A percentile compares a stretch with the other conserved stretches of the same genome.
These are phyloP conservation scores for Tetramorium parvispinum DNA, from an alignment of 1,140 invertebrate genomes.

Conservation along the genomic window DNA sequence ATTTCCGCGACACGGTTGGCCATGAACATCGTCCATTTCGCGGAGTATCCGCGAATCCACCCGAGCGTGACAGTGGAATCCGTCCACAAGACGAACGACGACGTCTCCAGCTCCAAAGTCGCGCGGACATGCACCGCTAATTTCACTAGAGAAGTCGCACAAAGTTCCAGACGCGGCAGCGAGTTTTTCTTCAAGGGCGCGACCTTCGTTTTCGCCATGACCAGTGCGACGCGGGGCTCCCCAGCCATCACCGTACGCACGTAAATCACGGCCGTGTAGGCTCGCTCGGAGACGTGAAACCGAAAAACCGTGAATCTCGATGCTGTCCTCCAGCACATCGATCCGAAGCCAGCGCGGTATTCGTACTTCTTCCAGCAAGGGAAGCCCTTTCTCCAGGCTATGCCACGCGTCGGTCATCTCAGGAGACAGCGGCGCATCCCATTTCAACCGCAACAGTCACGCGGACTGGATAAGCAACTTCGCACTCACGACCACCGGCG, in stretches of 20 bases:
- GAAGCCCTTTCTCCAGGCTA: neutral
- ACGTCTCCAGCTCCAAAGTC: neutral
- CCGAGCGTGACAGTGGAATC: too few species aligned
- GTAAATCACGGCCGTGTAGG: too few species aligned
- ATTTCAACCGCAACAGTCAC: neutral
- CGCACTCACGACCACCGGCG: neutral
- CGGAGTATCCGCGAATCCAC: too few species aligned
- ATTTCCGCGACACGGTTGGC: too few species aligned
- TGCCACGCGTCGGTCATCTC: rapidly evolving
- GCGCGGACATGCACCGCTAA: neutral
- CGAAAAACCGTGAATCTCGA: too few species aligned
- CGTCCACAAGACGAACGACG: too few species aligned
- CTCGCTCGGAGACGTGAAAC: too few species aligned
- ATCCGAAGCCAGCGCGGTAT: neutral
- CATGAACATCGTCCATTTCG: too few species aligned
- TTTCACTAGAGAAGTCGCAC: neutral
- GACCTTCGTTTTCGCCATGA: too few species aligned
- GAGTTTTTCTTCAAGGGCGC: neutral
- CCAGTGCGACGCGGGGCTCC: too few species aligned
- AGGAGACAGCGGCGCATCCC: neutral
- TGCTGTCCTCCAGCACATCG: too few species aligned
- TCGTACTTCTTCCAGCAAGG: rapidly evolving
- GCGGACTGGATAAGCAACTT: neutral
- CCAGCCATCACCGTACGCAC: too few species aligned
- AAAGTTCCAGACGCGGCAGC: neutral